These are phyloP conservation scores for Cercopithecus mona DNA, from an alignment of 2,113 vertebrate genomes.

Conservation along the genomic window DNA sequence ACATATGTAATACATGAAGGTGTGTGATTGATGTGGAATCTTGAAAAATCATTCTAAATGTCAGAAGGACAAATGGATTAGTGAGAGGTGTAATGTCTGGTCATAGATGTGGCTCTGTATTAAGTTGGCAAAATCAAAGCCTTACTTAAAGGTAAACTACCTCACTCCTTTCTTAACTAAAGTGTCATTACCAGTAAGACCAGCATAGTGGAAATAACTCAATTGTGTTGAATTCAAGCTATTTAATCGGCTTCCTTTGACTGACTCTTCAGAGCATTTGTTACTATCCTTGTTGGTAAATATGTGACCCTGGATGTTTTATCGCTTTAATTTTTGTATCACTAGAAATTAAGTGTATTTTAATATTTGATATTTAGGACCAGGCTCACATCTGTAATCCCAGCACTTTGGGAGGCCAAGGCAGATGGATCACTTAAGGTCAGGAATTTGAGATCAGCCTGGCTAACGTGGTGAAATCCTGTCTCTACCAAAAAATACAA, in stretches of 20 bases:
- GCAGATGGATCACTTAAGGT: too few species aligned
- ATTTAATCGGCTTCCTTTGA: conserved; percentile 11
- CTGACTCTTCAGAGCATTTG: background rate
- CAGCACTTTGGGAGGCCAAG: too few species aligned
- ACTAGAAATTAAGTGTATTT: background rate
- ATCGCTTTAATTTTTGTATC: background rate
- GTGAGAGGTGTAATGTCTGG: background rate
- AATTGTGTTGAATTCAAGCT: background rate
- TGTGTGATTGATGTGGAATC: background rate
- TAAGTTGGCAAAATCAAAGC: conserved; percentile 2
- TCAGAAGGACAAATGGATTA: conserved; percentile 53
- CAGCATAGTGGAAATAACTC: background rate
- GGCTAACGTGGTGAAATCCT: too few species aligned
- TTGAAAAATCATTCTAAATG: conserved; percentile 42
- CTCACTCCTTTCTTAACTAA: background rate
- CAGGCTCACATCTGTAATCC: too few species aligned
- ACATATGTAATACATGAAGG: background rate
- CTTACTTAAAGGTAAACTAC: background rate
- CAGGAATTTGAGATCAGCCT: too few species aligned
- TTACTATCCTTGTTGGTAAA: background rate
- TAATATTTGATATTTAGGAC: too few species aligned
- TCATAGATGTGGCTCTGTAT: background rate
- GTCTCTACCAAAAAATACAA: too few species aligned
- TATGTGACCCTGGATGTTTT: background rate
- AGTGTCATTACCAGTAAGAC: background rate